phyloP scores from a whole-genome alignment of 2,113 vertebrate species.

The Ciconia maguari region DNA sequence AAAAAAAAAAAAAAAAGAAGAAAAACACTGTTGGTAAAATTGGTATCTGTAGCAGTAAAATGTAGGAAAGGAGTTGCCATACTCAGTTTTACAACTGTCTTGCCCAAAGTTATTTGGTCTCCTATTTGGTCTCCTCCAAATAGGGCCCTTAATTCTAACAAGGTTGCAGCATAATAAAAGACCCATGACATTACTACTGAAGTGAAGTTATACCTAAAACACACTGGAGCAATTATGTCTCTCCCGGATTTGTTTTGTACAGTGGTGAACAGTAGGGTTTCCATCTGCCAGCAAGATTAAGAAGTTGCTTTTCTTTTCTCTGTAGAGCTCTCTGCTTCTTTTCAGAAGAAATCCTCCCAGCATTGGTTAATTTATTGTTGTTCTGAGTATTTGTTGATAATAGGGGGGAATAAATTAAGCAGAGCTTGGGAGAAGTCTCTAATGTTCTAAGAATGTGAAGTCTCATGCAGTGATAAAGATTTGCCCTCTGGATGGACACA shows the following conservation, averaged over 20 bases:
- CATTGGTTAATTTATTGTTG: constrained; percentile 48
- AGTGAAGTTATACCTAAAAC: constrained; percentile 41
- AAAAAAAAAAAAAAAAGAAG: not conserved
- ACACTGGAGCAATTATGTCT: constrained; percentile 26
- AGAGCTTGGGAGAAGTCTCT: constrained; percentile 4
- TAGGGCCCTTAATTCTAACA: not conserved
- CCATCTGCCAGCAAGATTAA: constrained; percentile 51
- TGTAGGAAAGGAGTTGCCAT: not conserved
- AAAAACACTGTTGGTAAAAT: not conserved
- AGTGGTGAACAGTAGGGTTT: constrained; percentile 57
- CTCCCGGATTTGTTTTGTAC: constrained; percentile 36
- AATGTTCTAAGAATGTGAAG: constrained; percentile 2
- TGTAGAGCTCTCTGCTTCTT: constrained; percentile 16
- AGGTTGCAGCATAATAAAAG: not conserved
- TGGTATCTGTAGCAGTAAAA: not conserved
- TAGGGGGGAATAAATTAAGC: constrained; percentile 23
- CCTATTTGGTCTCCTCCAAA: not conserved
- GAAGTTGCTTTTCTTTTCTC: constrained; percentile 48
- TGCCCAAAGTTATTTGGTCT: not conserved
- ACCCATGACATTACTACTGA: not conserved
- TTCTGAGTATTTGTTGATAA: constrained; percentile 33
- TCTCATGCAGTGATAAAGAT: constrained; percentile 22
- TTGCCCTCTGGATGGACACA: constrained; percentile 25
- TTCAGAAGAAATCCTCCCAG: constrained; percentile 42
- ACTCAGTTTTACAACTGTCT: not conserved